A percentile compares a stretch with the other conserved stretches of the same genome.
Evolutionary conservation across 2,888 invertebrate genomes (phyloP).

Genomic region (Didymodactylos carnosus): DNA sequence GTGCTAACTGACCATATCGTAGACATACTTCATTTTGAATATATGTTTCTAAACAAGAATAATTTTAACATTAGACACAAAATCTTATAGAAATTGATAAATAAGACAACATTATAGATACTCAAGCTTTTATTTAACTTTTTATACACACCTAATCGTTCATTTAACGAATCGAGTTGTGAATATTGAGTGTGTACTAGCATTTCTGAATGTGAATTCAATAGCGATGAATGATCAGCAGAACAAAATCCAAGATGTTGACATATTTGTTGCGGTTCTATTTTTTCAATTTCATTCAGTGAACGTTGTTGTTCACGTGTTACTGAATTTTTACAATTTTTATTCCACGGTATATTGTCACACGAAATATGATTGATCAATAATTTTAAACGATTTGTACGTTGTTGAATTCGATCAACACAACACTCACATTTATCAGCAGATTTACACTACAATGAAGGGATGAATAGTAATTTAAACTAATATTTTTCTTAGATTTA

Average conservation of each 20-base stretch:
- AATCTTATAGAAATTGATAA: not conserved
- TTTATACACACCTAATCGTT: too few species aligned
- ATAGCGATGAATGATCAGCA: too few species aligned
- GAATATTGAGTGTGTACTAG: too few species aligned
- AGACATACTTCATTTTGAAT: not conserved
- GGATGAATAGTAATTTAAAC: too few species aligned
- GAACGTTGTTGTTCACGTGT: not conserved
- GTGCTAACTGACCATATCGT: not conserved
- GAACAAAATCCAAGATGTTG: not conserved
- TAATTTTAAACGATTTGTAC: too few species aligned
- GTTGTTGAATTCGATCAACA: not conserved
- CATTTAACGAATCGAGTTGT: too few species aligned
- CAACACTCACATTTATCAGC: not conserved
- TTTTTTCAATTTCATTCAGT: not conserved
- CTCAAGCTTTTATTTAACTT: too few species aligned
- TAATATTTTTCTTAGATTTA: too few species aligned
- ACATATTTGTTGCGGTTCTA: not conserved
- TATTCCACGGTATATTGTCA: too few species aligned
- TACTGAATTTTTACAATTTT: not conserved
- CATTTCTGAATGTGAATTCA: not conserved
- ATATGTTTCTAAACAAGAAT: not conserved
- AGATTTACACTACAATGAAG: too few species aligned
- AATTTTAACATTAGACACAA: not conserved
- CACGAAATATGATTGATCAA: too few species aligned
- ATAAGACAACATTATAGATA: too few species aligned